Evolutionary conservation across 1,140 invertebrate genomes (phyloP).

Genomic region (Eurosta solidaginis): DNA sequence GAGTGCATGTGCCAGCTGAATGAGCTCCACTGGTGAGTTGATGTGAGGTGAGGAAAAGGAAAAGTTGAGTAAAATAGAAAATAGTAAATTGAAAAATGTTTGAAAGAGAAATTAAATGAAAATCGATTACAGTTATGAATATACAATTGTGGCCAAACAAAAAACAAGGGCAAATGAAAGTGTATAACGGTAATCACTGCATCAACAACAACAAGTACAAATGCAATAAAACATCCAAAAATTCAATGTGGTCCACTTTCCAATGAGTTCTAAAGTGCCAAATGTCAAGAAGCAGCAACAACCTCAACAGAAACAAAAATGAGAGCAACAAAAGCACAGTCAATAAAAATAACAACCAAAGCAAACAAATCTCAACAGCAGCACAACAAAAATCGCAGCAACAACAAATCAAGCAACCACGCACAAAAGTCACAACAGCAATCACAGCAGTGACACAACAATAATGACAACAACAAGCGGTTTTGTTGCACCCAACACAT

Average conservation of each 20-base stretch:
- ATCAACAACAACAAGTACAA: no score
- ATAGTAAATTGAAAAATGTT: neutral
- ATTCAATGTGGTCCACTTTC: slow-evolving; percentile 24
- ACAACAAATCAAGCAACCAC: neutral
- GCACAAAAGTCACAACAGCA: neutral
- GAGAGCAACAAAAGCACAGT: neutral
- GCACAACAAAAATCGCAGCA: slow-evolving; percentile 21
- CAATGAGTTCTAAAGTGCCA: slow-evolving; percentile 26
- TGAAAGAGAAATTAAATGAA: neutral
- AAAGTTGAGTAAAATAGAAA: neutral
- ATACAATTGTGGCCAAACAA: neutral
- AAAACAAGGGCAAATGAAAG: neutral
- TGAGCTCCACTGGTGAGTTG: neutral
- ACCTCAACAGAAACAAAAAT: neutral
- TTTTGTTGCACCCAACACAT: neutral
- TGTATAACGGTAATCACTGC: neutral
- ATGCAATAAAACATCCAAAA: slow-evolving; percentile 9
- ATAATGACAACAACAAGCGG: slow-evolving; percentile 33
- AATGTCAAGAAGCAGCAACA: slow-evolving; percentile 9
- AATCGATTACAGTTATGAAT: neutral
- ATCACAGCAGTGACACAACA: neutral
- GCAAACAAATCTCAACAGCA: neutral
- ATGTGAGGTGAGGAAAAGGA: neutral
- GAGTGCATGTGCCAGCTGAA: no score
- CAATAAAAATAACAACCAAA: neutral